Evolutionary conservation across 2,113 vertebrate genomes (phyloP).

Genomic region (Siniperca knerii): DNA sequence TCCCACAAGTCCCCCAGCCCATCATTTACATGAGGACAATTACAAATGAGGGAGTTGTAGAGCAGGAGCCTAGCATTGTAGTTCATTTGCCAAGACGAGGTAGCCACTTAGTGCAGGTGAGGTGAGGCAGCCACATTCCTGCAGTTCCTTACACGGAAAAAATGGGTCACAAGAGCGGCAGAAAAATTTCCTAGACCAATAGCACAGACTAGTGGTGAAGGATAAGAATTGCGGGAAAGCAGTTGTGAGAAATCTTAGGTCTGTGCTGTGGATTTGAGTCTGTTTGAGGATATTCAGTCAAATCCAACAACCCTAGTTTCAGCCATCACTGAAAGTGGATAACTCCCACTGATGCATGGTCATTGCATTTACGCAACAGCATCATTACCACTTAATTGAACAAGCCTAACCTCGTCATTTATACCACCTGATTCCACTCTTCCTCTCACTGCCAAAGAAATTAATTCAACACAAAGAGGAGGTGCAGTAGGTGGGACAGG

Average conservation of each 20-base stretch:
- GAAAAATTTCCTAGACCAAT: conserved; percentile 62
- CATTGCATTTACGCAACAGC: conserved; percentile 8
- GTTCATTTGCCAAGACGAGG: conserved; percentile 42
- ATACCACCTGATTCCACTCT: conserved; percentile 16
- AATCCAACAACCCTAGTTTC: conserved; percentile 33
- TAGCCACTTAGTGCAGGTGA: conserved; percentile 69
- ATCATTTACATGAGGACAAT: conserved; percentile 65
- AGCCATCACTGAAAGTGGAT: conserved; percentile 14
- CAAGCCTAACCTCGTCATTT: conserved; percentile 36
- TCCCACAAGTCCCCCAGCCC: conserved; percentile 58
- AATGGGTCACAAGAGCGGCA: conserved; percentile 73
- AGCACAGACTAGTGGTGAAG: conserved; percentile 81
- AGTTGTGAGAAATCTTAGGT: neutral
- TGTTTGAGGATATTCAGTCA: conserved; percentile 18
- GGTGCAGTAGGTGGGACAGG: conserved; percentile 30
- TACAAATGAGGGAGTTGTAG: conserved; percentile 59
- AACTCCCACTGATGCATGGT: conserved; percentile 34
- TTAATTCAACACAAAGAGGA: conserved; percentile 54
- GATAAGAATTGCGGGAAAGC: neutral
- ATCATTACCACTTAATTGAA: conserved; percentile 37
- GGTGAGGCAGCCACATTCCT: conserved; percentile 61
- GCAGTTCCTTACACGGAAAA: conserved; percentile 45
- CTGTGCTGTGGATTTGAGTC: neutral
- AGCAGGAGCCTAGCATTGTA: conserved; percentile 3
- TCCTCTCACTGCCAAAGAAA: conserved; percentile 24